Base-by-base conservation (phyloP, 2,888 invertebrate genomes). In the Abrostola tripartita region DNA sequence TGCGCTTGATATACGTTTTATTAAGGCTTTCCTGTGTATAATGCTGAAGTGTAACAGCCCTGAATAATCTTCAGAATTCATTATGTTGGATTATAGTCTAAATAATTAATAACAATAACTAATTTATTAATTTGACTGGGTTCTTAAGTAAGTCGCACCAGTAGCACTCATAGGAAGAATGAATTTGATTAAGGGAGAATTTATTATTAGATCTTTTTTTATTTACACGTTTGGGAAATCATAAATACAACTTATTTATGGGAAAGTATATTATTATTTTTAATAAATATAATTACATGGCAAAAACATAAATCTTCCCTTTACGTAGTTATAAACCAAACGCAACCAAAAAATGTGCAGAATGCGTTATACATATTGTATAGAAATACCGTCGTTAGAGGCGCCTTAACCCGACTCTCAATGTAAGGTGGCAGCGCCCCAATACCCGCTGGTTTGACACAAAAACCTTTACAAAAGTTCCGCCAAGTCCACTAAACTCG, bases 321-420 rank as follows among this genome's bases (percentile, higher is more conserved):
- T 24, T 24, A 24, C 4, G 24, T 24, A 24, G 24, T 24, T 24
- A 11, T 11, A 5, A 40, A 10, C 7, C 51, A 55, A 55, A 55
- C 67, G 42, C 52, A 67, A 52, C 10, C 40, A 40, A 52, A 38
- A n/a, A 24, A 36, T 37, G 7, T 36, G 57, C 11, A 54, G 52
- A 47, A 44, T 12, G 6, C 54, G 0, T 10, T 9, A 50, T 68
- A 53, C 61, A 65, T 61, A 57, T 52, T 67, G 35, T 50, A 74
- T 57, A 55, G 52, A 37, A 57, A 49, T 57, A 56, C 54, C 41
- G 9, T 49, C 55, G 14, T 54, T 14, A 62, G 49, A 59, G 40
- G 76, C 68, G 50, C 57, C 51, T 61, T 62, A 41, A 63, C 54
- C 64, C 61, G 52, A 59, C 56, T 51, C 60, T 52, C 66, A 64